phyloP scores from a whole-genome alignment of 2,113 vertebrate species.

The Nansenia antarctica region DNA sequence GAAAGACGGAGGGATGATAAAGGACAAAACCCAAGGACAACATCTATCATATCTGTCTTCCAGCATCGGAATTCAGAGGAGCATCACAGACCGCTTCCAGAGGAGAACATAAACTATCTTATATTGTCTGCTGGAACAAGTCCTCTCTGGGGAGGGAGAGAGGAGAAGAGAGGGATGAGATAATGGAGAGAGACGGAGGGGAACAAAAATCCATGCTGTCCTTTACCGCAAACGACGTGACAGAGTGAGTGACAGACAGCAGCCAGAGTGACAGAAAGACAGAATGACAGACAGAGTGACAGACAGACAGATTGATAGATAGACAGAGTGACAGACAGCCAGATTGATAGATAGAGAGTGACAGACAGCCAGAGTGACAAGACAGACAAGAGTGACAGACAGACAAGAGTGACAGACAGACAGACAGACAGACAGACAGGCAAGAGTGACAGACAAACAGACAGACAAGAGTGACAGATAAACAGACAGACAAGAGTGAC shows the following conservation, averaged over 20 bases:
- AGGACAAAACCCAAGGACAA: slow-evolving; percentile 49
- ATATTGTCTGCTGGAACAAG: no score
- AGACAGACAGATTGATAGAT: background rate
- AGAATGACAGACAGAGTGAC: background rate
- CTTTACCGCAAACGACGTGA: no score
- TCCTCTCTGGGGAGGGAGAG: slow-evolving; percentile 9
- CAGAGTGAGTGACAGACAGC: no score
- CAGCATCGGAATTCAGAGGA: no score
- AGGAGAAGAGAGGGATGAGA: background rate
- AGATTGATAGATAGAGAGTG: no score
- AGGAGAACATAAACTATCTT: no score
- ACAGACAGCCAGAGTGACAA: background rate
- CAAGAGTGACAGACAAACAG: no score
- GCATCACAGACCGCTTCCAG: no score
- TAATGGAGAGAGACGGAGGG: no score
- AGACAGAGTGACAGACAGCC: background rate
- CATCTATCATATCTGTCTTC: slow-evolving; percentile 53
- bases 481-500: no score
- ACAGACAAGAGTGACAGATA: no score
- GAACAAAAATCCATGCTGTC: no score
- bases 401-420: slow-evolving; percentile 9
- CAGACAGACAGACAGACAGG: background rate
- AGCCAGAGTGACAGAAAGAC: background rate
- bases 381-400: background rate
- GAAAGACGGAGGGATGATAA: slow-evolving; percentile 36